Evolutionary conservation across 2,888 invertebrate genomes (phyloP), one percentile per base, ranked within the genome.

Genomic region (Campoplex capitator): DNA sequence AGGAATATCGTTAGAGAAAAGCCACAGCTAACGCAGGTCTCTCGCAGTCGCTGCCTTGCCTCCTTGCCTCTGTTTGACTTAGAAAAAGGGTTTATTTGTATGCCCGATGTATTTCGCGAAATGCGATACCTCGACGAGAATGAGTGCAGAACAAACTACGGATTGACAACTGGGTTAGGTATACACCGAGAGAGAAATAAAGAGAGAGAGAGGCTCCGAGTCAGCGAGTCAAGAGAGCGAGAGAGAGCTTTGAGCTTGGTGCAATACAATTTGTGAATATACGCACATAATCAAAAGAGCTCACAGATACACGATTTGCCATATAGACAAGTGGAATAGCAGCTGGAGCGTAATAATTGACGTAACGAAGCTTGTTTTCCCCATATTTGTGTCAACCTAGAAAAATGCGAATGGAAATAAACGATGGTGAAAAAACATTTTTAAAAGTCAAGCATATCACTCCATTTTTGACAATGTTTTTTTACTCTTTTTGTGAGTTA

Each of bases 121-220:
- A 90, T 89, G 89, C 90, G 89, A 91, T 92, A 91, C 88, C 86
- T 88, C 87, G 89, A 76, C 88, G 91, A 23, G 23, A 92, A 92
- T 89, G 91, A 93, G 91, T 90, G 90, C 91, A 90, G 88, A 91
- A 92, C 91, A 92, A 93, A 92, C 91, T 90, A 87, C 86, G 90
- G 89, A 93, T 92, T 91, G 93, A 92, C 91, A 93, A 93, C 91
- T 92, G 90, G 92, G 93, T 93, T 93, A 92, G 91, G 89, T 91
- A 93, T 90, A 93, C 91, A 82, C 45, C 16, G 6, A 62, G 32
- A 16, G 62, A 58, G 32, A 32, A 58, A 58, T 32, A 58, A n/a
- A 58, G 11, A 58, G 28, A 58, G 28, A 58, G 58, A 58, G 13
- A 28, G 28, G 28, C 28, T 1, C 28, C 28, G 58, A 58, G 58